Evolutionary conservation across 1,140 invertebrate genomes (phyloP), one percentile per base, ranked within the genome.

Genomic region (Neodiprion virginianus): DNA sequence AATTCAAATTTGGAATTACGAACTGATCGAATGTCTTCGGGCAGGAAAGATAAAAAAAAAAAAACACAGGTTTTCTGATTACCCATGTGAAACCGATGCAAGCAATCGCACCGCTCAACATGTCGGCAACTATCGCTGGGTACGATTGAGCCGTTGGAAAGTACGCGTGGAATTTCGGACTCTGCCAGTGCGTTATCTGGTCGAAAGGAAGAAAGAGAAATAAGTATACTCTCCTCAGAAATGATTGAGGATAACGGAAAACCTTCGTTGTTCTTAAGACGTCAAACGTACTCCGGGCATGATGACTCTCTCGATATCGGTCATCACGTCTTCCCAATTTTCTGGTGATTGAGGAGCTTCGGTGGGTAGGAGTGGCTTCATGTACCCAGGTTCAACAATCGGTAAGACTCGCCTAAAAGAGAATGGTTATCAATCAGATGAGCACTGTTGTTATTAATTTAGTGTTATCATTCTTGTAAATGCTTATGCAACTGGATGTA

Each of bases 71-170:
- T 40, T 23, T 70, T 9, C 14, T 70, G 67, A 28, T 90, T 90
- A 96, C 95, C 95, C 95, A 97, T 48, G 94, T 92, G 83, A 97
- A 97, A 77, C 96, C 96, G 73, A 97, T 96, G 82, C 95, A 97
- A 40, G 95, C 95, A 78, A 99, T 97, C 10, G 96, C 96, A 69
- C 95, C 96, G 79, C 95, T 97, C 8, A 99, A 88, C 92, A 99
- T 99, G 81, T 99, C 98, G n/a, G 95, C 98, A 23, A 97, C 94
- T 75, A 94, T 93, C 1, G 96, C 93, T 0, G 98, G 95, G 86
- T 99, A 99, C 0, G 97, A 98, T 88, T 97, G 97, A 9, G 94
- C 97, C 0, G 98, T 98, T 0, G 98, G 97, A 88, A 97, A 99
- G 88, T 99, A 99, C 1, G 98, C 98, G 87, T 98, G 96, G 89